phyloP scores from a whole-genome alignment of 2,797 vertebrate genomes.

The Galagoides demidoff region DNA sequence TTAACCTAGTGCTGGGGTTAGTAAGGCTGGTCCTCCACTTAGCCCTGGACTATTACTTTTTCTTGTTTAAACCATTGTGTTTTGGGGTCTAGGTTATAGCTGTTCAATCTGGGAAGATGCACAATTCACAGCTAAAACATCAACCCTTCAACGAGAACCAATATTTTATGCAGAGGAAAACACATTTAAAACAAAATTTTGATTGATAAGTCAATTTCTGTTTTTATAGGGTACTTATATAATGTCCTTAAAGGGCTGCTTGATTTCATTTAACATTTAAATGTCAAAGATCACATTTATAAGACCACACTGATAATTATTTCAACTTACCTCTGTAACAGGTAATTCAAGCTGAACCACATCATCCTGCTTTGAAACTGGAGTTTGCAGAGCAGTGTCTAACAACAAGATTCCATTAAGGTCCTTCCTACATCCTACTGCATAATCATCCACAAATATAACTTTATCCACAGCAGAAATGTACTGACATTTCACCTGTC shows the following conservation, averaged over 20 bases:
- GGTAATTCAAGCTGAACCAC: slow-evolving; percentile 98
- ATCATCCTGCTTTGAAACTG: slow-evolving; percentile 97
- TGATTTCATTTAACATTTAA: slow-evolving; percentile 39
- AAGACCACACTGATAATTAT: not conserved
- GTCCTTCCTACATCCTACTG: slow-evolving; percentile 98
- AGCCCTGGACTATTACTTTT: not conserved
- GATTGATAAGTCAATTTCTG: not conserved
- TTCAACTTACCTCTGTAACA: slow-evolving; percentile 95
- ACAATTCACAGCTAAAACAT: slow-evolving; percentile 26
- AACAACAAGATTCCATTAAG: slow-evolving; percentile 98
- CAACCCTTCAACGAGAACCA: not conserved
- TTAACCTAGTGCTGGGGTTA: not conserved
- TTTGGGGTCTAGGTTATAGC: not conserved
- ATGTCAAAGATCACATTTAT: not conserved
- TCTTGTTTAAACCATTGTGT: not conserved
- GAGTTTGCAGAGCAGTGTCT: slow-evolving; percentile 98
- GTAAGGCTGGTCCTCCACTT: not conserved
- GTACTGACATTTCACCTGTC: slow-evolving; percentile 98
- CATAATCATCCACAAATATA: slow-evolving; percentile 98
- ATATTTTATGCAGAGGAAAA: slow-evolving; percentile 34
- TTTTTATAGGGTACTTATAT: not conserved
- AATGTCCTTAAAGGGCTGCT: not conserved
- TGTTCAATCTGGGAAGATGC: not conserved
- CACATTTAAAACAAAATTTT: slow-evolving; percentile 46
- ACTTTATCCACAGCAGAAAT: slow-evolving; percentile 99